phyloP scores from a whole-genome alignment of 2,888 invertebrate species.

The Nomada goodeniana region DNA sequence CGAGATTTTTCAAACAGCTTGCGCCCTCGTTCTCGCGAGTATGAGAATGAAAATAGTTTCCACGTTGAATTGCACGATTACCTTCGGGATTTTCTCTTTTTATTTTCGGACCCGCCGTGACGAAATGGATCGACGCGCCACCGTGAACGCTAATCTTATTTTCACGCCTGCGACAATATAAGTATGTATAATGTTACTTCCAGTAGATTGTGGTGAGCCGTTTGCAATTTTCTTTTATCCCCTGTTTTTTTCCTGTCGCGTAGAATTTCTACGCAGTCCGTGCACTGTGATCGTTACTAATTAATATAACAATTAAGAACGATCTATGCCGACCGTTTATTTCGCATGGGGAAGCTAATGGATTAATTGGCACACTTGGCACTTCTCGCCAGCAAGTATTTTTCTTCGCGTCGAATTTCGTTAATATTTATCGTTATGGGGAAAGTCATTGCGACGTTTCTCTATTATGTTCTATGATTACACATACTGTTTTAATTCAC shows the following conservation, averaged over 20 bases:
- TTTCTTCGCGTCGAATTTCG: background rate
- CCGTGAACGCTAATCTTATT: slow-evolving; percentile 11
- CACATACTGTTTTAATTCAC: too few species aligned
- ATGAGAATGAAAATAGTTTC: background rate
- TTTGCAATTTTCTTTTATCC: background rate
- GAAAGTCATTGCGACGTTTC: too few species aligned
- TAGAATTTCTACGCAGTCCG: background rate
- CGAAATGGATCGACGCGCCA: slow-evolving; percentile 14
- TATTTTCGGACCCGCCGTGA: slow-evolving; percentile 29
- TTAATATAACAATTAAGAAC: background rate
- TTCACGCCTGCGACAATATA: background rate
- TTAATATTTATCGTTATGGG: background rate
- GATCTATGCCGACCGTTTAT: background rate
- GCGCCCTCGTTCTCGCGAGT: background rate
- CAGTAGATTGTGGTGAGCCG: too few species aligned
- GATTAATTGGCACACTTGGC: background rate
- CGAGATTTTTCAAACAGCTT: background rate
- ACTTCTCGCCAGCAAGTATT: background rate
- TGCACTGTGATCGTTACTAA: background rate
- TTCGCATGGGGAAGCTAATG: background rate
- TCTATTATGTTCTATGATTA: too few species aligned
- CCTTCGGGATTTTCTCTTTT: slow-evolving; percentile 4
- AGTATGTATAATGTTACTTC: background rate
- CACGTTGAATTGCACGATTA: background rate
- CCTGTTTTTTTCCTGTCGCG: background rate